A percentile compares a stretch with the other conserved stretches of the same genome.
These are phyloP conservation scores for Matsumyia berberina DNA, from an alignment of 2,888 invertebrate species.

Conservation along the genomic window DNA sequence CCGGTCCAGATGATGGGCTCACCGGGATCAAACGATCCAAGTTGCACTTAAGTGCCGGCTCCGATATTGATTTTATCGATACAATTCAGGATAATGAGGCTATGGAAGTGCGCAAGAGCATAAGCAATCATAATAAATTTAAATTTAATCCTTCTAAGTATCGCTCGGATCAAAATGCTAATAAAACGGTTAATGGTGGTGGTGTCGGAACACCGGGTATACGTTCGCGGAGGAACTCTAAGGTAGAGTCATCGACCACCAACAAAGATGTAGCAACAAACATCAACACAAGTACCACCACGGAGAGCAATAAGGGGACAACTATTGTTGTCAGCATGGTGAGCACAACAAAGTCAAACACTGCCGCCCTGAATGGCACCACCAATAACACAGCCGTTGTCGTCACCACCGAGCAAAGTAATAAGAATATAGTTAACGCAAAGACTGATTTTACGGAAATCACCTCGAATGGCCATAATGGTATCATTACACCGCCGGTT, in stretches of 20 bases:
- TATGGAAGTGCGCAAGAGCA: conserved; percentile 82
- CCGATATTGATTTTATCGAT: conserved; percentile 89
- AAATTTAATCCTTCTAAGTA: conserved; percentile 78
- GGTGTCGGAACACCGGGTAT: conserved; percentile 60
- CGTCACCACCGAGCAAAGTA: conserved; percentile 80
- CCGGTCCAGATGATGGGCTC: conserved; percentile 93
- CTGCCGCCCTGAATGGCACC: conserved; percentile 37
- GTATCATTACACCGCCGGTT: conserved; percentile 48
- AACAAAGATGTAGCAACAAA: conserved; percentile 12
- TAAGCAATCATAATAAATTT: conserved; percentile 81
- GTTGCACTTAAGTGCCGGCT: conserved; percentile 88
- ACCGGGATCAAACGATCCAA: conserved; percentile 89
- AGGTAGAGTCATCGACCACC: conserved; percentile 76
- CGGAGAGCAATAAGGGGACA: conserved; percentile 77
- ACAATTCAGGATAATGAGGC: conserved; percentile 84
- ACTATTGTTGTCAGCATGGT: conserved; percentile 83
- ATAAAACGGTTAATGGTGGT: conserved; percentile 68
- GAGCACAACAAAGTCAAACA: conserved; percentile 71
- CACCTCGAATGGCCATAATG: conserved; percentile 64
- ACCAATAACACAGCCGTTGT: conserved; percentile 10
- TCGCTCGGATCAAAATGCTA: conserved; percentile 80
- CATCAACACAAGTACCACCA: conserved; percentile 1
- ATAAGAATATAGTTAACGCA: conserved; percentile 81
- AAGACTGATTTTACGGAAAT: conserved; percentile 80
- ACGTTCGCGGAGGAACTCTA: conserved; percentile 83